These are phyloP conservation scores for Morone saxatilis DNA, from an alignment of 2,113 vertebrate genomes.

Conservation along the genomic window DNA sequence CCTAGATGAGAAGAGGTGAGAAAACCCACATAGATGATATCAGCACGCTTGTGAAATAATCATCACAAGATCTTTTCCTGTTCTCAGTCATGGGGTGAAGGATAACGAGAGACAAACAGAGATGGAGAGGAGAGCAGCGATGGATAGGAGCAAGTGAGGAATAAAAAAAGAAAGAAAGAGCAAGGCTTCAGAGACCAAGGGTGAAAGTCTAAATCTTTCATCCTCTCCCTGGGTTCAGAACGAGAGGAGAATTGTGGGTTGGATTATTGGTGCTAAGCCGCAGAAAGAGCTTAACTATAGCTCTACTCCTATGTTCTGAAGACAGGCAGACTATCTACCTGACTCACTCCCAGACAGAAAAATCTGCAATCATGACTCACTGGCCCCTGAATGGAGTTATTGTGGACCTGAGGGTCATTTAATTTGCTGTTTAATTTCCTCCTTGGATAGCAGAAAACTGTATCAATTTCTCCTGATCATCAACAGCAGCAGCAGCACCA, in stretches of 20 bases:
- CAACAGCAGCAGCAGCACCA: not conserved
- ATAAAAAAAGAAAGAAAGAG: constrained; percentile 29
- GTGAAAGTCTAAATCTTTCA: constrained; percentile 82
- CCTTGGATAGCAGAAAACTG: constrained; percentile 50
- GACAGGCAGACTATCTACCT: constrained; percentile 52
- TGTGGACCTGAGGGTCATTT: constrained; percentile 59
- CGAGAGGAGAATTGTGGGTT: constrained; percentile 77
- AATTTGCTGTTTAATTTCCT: constrained; percentile 67
- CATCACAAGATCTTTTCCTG: constrained; percentile 75
- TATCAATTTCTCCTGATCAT: constrained; percentile 47
- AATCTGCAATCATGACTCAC: constrained; percentile 56
- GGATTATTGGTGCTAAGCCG: constrained; percentile 79
- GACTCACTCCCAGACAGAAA: constrained; percentile 51
- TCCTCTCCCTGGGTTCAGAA: constrained; percentile 78
- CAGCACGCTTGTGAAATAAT: constrained; percentile 80
- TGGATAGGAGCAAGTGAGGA: constrained; percentile 41
- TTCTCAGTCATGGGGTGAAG: constrained; percentile 68
- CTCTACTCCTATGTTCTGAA: constrained; percentile 61
- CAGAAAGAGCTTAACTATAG: constrained; percentile 68
- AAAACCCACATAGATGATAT: constrained; percentile 75
- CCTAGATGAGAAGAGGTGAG: constrained; percentile 66
- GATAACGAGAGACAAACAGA: constrained; percentile 73
- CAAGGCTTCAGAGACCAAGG: constrained; percentile 75
- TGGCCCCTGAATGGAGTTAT: constrained; percentile 48
- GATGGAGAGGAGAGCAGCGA: constrained; percentile 46